phyloP scores from a whole-genome alignment of 2,888 invertebrate species.

The Eremobia ochroleuca region DNA sequence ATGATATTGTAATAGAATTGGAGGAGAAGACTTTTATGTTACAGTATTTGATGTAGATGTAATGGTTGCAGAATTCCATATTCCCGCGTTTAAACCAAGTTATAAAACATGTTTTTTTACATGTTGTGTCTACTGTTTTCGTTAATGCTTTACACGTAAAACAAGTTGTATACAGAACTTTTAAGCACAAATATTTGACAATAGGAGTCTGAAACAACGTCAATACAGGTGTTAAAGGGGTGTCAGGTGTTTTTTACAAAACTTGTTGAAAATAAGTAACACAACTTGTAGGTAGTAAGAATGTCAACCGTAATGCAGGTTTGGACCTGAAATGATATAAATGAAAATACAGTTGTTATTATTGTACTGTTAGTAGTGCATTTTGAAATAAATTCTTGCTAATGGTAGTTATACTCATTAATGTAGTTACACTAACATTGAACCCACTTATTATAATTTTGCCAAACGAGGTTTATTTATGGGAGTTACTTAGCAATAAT shows the following conservation, averaged over 20 bases:
- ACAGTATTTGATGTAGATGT: neutral
- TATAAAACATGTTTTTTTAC: neutral
- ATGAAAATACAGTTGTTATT: constrained; percentile 17
- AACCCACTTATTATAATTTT: neutral
- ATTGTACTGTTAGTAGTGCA: neutral
- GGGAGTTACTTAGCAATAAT: neutral
- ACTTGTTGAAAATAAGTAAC: neutral
- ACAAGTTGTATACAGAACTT: neutral
- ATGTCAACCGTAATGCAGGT: neutral
- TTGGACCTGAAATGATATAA: neutral
- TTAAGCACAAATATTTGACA: neutral
- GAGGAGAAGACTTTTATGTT: neutral
- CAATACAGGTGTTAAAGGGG: no score
- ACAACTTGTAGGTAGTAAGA: no score
- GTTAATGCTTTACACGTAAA: neutral
- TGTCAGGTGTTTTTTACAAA: no score
- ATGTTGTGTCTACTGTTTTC: neutral
- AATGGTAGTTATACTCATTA: constrained; percentile 1
- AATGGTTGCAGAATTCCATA: neutral
- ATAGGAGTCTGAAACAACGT: neutral
- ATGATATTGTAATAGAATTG: neutral
- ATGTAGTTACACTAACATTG: constrained; percentile 7
- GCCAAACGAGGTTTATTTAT: neutral
- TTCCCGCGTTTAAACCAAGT: neutral
- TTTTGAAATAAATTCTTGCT: constrained; percentile 20